Conservation (phyloP, 2,888 invertebrate genomes). For the Frankliniella fusca region DNA sequence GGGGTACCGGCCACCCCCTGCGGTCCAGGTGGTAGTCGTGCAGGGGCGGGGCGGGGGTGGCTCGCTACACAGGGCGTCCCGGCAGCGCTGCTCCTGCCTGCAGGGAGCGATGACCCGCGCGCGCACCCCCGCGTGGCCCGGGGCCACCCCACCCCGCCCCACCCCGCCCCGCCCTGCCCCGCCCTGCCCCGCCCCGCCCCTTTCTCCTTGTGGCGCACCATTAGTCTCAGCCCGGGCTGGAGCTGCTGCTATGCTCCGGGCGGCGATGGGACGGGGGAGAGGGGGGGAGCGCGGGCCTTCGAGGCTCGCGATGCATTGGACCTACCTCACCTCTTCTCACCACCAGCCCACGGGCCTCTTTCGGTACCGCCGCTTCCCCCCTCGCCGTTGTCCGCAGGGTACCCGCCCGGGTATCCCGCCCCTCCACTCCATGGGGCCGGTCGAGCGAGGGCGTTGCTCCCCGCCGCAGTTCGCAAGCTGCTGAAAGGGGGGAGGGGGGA, state of each 20-base stretch:
- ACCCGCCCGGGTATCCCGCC: no score
- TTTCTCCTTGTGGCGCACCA: not conserved
- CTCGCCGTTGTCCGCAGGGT: no score
- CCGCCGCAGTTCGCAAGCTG: no score
- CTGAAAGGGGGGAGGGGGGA: no score
- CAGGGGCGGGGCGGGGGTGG: not conserved
- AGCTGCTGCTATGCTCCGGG: no score
- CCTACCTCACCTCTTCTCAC: not conserved
- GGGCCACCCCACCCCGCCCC: not conserved
- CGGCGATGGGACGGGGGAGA: not conserved
- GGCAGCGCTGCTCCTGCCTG: not conserved
- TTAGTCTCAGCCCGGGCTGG: not conserved
- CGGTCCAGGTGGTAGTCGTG: no score
- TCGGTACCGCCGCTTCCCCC: no score
- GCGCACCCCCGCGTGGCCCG: not conserved
- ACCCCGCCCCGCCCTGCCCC: not conserved
- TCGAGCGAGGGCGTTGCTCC: no score
- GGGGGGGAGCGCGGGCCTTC: not conserved
- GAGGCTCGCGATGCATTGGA: not conserved
- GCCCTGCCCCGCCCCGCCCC: not conserved
- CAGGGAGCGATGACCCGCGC: not conserved
- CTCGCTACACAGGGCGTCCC: not conserved
- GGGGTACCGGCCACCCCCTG: no score
- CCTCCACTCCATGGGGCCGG: no score
- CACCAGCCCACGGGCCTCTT: no score